These are phyloP conservation scores for Gandaritis pyraliata DNA, from an alignment of 2,888 invertebrate species.

Conservation along the genomic window DNA sequence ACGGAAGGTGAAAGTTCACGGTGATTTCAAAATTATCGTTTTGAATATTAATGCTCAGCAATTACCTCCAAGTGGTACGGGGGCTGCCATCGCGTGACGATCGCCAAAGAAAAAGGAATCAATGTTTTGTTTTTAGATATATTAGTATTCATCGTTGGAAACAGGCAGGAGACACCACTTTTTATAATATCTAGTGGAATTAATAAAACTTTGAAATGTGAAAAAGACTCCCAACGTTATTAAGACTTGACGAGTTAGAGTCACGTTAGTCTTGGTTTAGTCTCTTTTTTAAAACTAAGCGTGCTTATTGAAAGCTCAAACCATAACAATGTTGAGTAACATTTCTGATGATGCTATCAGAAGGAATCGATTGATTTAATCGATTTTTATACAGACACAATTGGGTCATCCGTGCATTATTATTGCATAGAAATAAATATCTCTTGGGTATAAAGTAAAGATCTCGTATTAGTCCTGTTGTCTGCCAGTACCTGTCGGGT, in stretches of 20 bases:
- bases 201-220: neutral
- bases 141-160: slow-evolving; percentile 54
- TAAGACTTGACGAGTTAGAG: too few species aligned
- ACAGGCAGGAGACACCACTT: slow-evolving; percentile 43
- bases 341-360: slow-evolving; percentile 9
- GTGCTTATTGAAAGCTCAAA: slow-evolving; percentile 8
- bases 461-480: too few species aligned
- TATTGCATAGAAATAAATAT: too few species aligned
- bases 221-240: neutral
- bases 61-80: slow-evolving; percentile 77
- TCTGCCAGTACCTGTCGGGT: too few species aligned
- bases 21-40: slow-evolving; percentile 67
- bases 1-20: slow-evolving; percentile 73
- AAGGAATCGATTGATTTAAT: slow-evolving; percentile 6
- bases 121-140: slow-evolving; percentile 57
- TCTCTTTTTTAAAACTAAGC: neutral
- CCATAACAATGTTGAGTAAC: slow-evolving; percentile 14
- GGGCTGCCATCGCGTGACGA: slow-evolving; percentile 67
- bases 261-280: too few species aligned
- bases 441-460: too few species aligned
- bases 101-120: slow-evolving; percentile 61
- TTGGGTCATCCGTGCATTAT: neutral
- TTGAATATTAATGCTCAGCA: slow-evolving; percentile 70
- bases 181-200: slow-evolving; percentile 26
- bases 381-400: slow-evolving; percentile 18